Percentiles rank a stretch among this genome's conserved stretches.
Evolutionary conservation across 1,140 invertebrate genomes (phyloP).

Genomic region (Anagrus nilaparvatae): DNA sequence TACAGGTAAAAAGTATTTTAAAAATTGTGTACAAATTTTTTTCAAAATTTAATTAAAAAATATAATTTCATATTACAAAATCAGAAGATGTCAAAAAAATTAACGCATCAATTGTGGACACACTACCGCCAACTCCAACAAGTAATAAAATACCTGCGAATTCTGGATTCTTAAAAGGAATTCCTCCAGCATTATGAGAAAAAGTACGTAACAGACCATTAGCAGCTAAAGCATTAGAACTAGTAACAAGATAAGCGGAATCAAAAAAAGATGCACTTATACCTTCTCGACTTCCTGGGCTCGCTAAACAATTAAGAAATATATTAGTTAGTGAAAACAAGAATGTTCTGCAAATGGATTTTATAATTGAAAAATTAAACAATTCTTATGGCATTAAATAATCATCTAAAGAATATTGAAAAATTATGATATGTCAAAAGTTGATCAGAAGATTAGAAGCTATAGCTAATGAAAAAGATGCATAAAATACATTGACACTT

Average conservation of each 20-base stretch:
- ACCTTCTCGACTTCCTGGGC: slow-evolving; percentile 68
- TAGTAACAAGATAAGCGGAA: slow-evolving; percentile 71
- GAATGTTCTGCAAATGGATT: slow-evolving; percentile 63
- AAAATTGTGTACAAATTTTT: too few species aligned
- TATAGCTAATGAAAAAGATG: too few species aligned
- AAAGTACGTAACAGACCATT: slow-evolving; percentile 80
- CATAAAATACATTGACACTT: too few species aligned
- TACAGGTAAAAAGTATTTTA: slow-evolving; percentile 8
- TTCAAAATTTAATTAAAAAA: too few species aligned
- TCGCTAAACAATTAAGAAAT: slow-evolving; percentile 71
- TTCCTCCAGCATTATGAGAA: slow-evolving; percentile 72
- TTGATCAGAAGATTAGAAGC: too few species aligned
- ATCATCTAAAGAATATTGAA: slow-evolving; percentile 55
- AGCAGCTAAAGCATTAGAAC: slow-evolving; percentile 71
- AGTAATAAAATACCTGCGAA: slow-evolving; percentile 24
- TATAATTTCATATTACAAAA: too few species aligned
- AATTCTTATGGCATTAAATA: slow-evolving; percentile 69
- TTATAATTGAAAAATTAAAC: slow-evolving; percentile 64
- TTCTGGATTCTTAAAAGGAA: slow-evolving; percentile 60
- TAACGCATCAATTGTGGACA: slow-evolving; percentile 31
- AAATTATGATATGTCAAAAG: too few species aligned
- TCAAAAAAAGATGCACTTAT: slow-evolving; percentile 63
- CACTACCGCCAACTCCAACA: slow-evolving; percentile 33
- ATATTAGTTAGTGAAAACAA: slow-evolving; percentile 83
- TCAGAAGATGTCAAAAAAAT: too few species aligned